Percentiles rank a stretch among this genome's conserved stretches.
phyloP scores from a whole-genome alignment of 2,797 vertebrate species.

The Sparidentex hasta region DNA sequence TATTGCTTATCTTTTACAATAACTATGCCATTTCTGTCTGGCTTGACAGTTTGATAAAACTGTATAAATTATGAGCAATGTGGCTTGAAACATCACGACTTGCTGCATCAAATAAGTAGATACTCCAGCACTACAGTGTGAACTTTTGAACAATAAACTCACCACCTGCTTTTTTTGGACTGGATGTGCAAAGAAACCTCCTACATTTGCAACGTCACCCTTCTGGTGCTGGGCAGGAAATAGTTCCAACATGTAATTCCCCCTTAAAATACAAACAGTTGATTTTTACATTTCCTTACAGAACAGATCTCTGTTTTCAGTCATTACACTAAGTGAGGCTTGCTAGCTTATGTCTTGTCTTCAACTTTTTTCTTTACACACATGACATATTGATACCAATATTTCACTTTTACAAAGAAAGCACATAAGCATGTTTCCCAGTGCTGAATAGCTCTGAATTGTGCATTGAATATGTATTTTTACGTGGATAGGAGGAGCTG shows the following conservation, averaged over 20 bases:
- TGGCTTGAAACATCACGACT: too few relatives aligned
- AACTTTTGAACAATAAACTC: too few relatives aligned
- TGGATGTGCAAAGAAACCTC: too few relatives aligned
- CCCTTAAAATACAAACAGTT: neutral
- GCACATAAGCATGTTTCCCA: neutral
- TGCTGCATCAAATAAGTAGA: too few relatives aligned
- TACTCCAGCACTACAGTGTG: too few relatives aligned
- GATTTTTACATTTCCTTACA: neutral
- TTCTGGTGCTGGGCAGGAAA: neutral
- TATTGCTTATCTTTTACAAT: neutral
- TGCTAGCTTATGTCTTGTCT: too few relatives aligned
- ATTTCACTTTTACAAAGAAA: neutral
- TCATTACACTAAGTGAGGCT: neutral
- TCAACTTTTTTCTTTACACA: neutral
- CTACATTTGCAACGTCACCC: too few relatives aligned
- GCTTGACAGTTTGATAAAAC: too few relatives aligned
- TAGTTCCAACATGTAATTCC: neutral
- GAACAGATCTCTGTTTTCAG: neutral
- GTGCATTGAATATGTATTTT: neutral
- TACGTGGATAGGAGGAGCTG: neutral
- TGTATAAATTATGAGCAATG: too few relatives aligned
- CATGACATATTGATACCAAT: neutral
- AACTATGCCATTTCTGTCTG: neutral
- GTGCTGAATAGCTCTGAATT: neutral
- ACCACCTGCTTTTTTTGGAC: too few relatives aligned